Evolutionary conservation across 1,140 invertebrate genomes (phyloP), one percentile per base, ranked within the genome.

Genomic region (Calephelis virginiensis): DNA sequence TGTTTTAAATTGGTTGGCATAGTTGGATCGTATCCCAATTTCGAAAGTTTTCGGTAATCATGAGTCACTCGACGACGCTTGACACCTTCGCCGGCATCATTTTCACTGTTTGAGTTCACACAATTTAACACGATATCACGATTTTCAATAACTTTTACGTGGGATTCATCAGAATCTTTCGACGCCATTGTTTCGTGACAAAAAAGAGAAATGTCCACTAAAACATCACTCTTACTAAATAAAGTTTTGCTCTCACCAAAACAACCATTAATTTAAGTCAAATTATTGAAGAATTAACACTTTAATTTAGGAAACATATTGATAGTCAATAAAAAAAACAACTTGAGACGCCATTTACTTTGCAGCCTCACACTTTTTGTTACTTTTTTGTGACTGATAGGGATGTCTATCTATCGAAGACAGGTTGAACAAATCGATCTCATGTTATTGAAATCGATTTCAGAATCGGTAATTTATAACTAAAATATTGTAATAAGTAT

Each of bases 271-370:
- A 59, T 59, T 38, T 37, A 59, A 59, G 12, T 59, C 37, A 37
- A 59, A 13, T 59, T 59, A 40, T 59, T 37, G 38, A 65, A 71
- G 73, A 75, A 78, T 80, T 78, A 66, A 75, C 72, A 72, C 70
- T 71, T 66, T 73, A 72, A 72, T 67, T 81, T 81, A 80, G 83
- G 82, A 88, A 89, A 88, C 77, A 86, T 82, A 84, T 78, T 83
- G 77, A 79, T 80, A 78, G 73, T 62, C 77, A 80, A 82, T 89
- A 89, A 89, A 90, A 28, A 65, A 91, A 91, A 91, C 89, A 91
- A 91, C 82, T 89, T 84, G 81, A 85, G 89, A 91, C 89, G 89
- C 89, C 89, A 91, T 91, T 91, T 91, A 82, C 73, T 83, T 83
- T 66, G 81, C 82, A 84, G 80, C 81, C 80, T 85, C 76, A 77